Percentiles rank a stretch among this genome's conserved stretches.
These are phyloP conservation scores for Pogonomyrmex californicus DNA, from an alignment of 1,140 invertebrate species.

Conservation along the genomic window DNA sequence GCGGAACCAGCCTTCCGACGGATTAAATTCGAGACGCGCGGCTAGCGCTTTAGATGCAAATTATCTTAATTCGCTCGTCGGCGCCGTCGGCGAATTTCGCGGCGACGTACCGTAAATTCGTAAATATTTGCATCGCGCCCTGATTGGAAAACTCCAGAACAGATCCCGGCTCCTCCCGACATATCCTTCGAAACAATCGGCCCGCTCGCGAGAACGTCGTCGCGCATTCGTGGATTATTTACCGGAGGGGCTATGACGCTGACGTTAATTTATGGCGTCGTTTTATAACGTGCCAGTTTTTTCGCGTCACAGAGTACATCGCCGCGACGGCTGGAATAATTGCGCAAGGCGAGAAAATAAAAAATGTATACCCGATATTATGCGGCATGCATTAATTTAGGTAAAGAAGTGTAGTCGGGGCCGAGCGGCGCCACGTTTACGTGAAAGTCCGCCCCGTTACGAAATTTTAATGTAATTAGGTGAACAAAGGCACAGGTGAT, in stretches of 20 bases:
- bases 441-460: background rate
- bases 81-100: constrained; percentile 28
- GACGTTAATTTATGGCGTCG: constrained; percentile 47
- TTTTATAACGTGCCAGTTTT: constrained; percentile 47
- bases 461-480: constrained; percentile 5
- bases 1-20: constrained; percentile 28
- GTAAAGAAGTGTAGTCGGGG: constrained; percentile 5
- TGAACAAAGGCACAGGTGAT: constrained; percentile 23
- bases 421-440: background rate
- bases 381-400: constrained; percentile 22
- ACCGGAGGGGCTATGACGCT: background rate
- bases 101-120: constrained; percentile 48
- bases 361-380: constrained; percentile 19
- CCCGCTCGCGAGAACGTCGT: constrained; percentile 19
- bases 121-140: constrained; percentile 56
- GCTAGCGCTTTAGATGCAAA: constrained; percentile 62
- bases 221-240: constrained; percentile 37
- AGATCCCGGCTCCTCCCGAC: background rate
- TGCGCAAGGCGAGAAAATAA: background rate
- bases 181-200: constrained; percentile 14
- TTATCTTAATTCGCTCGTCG: constrained; percentile 59
- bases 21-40: constrained; percentile 65
- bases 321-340: constrained; percentile 18
- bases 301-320: constrained; percentile 5
- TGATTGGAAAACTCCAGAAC: constrained; percentile 51